Conservation (phyloP, 1,140 invertebrate genomes). For the Anthonomus grandis region DNA sequence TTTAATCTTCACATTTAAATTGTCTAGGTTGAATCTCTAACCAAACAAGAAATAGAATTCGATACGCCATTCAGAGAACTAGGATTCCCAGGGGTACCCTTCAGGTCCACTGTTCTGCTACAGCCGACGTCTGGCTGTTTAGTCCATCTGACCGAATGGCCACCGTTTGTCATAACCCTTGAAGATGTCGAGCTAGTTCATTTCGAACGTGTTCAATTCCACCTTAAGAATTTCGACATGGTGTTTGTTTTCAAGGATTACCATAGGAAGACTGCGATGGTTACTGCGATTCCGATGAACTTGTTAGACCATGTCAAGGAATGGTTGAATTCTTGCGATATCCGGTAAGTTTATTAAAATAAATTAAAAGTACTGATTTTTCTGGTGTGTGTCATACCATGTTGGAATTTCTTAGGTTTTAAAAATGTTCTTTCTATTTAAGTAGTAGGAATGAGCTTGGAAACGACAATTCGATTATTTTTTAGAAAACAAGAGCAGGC, state of each 20-base stretch:
- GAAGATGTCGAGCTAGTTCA: constrained; percentile 98
- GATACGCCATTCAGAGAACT: constrained; percentile 97
- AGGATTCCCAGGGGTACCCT: constrained; percentile 97
- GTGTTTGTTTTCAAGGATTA: constrained; percentile 99
- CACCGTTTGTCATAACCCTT: constrained; percentile 96
- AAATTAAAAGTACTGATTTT: too few species aligned
- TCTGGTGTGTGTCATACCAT: too few species aligned
- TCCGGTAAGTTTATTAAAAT: constrained; percentile 35
- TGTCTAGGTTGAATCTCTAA: constrained; percentile 81
- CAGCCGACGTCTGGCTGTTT: constrained; percentile 96
- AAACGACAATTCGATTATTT: too few species aligned
- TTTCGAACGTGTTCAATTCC: constrained; percentile 98
- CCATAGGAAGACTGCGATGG: constrained; percentile 87
- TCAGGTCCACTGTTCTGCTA: constrained; percentile 90
- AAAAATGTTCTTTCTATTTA: not conserved
- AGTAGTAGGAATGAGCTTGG: too few species aligned
- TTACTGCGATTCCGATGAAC: constrained; percentile 98
- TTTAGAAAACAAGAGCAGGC: too few species aligned
- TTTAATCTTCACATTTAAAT: too few species aligned
- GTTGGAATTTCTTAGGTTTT: not conserved
- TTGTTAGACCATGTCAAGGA: constrained; percentile 99
- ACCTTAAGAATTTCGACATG: constrained; percentile 99
- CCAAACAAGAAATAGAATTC: constrained; percentile 97
- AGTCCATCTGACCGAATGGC: constrained; percentile 98
- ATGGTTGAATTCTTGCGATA: constrained; percentile 77